These are phyloP conservation scores for Brachylomia viminalis DNA, from an alignment of 2,888 invertebrate species.

Conservation along the genomic window DNA sequence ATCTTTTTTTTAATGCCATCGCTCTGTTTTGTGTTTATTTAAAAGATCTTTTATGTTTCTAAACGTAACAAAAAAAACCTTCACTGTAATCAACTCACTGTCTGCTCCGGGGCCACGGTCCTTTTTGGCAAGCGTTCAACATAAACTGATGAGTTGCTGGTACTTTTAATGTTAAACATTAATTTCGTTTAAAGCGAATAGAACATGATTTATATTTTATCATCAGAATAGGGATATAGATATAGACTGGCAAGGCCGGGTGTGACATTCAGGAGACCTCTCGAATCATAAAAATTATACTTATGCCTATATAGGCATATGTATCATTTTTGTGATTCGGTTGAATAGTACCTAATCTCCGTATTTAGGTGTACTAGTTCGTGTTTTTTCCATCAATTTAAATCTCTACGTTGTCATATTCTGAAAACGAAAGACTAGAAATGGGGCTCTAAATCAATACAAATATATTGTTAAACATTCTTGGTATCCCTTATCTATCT, in stretches of 20 bases:
- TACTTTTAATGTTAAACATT: slow-evolving; percentile 53
- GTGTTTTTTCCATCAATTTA: neutral
- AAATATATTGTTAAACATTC: neutral
- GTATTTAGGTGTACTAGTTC: neutral
- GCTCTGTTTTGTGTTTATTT: slow-evolving; percentile 16
- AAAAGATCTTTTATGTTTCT: slow-evolving; percentile 33
- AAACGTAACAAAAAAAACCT: slow-evolving; percentile 39
- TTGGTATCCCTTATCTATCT: neutral
- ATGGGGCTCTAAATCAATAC: neutral
- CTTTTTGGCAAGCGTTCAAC: slow-evolving; percentile 54
- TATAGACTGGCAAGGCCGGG: neutral
- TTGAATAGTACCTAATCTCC: neutral
- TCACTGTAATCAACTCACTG: slow-evolving; percentile 47
- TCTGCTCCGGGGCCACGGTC: slow-evolving; percentile 21
- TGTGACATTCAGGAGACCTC: neutral
- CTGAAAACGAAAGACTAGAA: neutral
- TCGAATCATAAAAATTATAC: too few relatives aligned
- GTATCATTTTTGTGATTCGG: neutral
- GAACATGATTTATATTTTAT: slow-evolving; percentile 6
- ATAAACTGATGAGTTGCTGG: slow-evolving; percentile 39
- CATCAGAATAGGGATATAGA: neutral
- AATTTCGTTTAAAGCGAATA: slow-evolving; percentile 40
- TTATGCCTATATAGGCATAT: neutral
- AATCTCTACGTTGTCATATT: neutral
- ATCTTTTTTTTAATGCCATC: neutral